Evolutionary conservation across 2,888 invertebrate species (phyloP).

Genomic region (Aphidoletes aphidimyza): DNA sequence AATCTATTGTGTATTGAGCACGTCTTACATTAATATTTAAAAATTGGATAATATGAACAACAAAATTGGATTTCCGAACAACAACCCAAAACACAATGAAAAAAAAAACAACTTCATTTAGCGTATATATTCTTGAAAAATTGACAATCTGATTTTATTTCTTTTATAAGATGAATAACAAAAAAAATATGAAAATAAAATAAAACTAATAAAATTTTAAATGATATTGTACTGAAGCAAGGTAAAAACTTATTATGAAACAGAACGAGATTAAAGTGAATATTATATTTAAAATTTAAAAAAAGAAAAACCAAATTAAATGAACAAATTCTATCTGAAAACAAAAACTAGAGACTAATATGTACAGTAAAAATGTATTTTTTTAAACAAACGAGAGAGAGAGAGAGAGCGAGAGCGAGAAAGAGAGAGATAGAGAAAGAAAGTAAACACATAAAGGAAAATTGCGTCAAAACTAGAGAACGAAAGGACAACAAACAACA

Average conservation of each 20-base stretch:
- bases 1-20: not conserved
- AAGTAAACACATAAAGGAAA: no score
- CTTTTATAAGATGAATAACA: conserved; percentile 16
- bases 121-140: conserved; percentile 29
- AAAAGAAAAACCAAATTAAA: no score
- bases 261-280: conserved; percentile 9
- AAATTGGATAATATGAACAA: not conserved
- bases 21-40: not conserved
- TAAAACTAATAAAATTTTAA: not conserved
- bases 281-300: not conserved
- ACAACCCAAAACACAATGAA: not conserved
- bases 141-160: conserved; percentile 45
- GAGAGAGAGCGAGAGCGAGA: not conserved
- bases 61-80: not conserved
- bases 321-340: not conserved
- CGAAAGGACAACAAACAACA: no score
- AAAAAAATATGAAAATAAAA: not conserved
- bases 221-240: not conserved
- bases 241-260: not conserved
- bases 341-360: conserved; percentile 13
- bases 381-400: not conserved
- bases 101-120: not conserved
- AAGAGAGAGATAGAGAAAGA: not conserved
- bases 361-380: conserved; percentile 39
- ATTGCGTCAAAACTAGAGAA: no score